A percentile compares a stretch with the other conserved stretches of the same genome.
These are phyloP conservation scores for Cydia pomonella DNA, from an alignment of 1,140 invertebrate genomes.

Conservation along the genomic window DNA sequence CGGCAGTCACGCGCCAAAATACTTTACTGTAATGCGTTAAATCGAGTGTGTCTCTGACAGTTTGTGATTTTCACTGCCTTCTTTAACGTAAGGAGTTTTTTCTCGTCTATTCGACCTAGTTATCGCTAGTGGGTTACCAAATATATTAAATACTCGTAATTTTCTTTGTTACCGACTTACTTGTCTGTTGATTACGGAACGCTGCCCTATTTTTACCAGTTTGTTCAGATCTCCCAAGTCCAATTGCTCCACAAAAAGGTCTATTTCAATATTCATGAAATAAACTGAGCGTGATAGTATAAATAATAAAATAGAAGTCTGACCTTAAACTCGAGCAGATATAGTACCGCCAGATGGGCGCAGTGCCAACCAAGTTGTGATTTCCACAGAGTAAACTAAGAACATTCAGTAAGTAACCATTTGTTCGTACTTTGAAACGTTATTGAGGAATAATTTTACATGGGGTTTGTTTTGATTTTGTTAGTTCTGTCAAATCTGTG, in stretches of 20 bases:
- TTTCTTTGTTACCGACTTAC: background rate
- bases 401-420: constrained; percentile 32
- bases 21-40: constrained; percentile 26
- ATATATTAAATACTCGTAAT: background rate
- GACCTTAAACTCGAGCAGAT: constrained; percentile 26
- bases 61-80: constrained; percentile 15
- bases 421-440: constrained; percentile 17
- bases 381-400: constrained; percentile 21
- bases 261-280: constrained; percentile 33
- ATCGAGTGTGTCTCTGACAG: constrained; percentile 28
- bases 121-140: background rate
- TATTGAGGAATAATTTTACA: constrained; percentile 31
- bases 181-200: background rate
- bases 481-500: constrained; percentile 22
- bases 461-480: constrained; percentile 29
- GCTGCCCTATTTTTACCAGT: background rate
- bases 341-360: constrained; percentile 16
- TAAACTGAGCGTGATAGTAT: constrained; percentile 30
- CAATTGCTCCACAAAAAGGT: background rate
- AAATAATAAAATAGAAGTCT: constrained; percentile 24
- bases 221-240: background rate
- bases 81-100: constrained; percentile 18
- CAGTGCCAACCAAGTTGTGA: constrained; percentile 24
- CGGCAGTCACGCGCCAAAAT: constrained; percentile 18
- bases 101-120: constrained; percentile 4